Evolutionary conservation across 2,888 invertebrate species (phyloP), one percentile per base, ranked within the genome.

Genomic region (Ramazzottius varieornatus): DNA sequence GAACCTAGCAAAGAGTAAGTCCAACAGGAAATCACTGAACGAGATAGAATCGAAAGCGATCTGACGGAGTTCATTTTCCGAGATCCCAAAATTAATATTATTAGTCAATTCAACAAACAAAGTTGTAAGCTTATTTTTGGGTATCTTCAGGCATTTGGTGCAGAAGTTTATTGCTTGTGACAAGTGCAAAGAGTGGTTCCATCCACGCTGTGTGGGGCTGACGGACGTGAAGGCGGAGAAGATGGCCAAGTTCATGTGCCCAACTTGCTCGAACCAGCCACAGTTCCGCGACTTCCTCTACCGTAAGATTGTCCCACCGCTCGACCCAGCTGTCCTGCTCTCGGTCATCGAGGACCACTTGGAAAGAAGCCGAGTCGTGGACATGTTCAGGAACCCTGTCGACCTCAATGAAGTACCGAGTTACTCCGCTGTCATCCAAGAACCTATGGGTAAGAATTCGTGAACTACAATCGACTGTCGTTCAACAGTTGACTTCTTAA

Each of bases 301-400:
- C 20, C 40, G 40, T 40, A 20, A 40, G 20, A n/a, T n/a, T n/a
- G n/a, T n/a, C n/a, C n/a, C n/a, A n/a, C n/a, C n/a, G n/a, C n/a
- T n/a, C n/a, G n/a, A n/a, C n/a, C n/a, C n/a, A n/a, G n/a, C n/a
- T n/a, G n/a, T n/a, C n/a, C n/a, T n/a, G n/a, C n/a, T n/a, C n/a
- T 4, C 4, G 24, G 29, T 54, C 54, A 16, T 54, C 29, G 54
- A 8, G 20, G n/a, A 54, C 20, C n/a, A n/a, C n/a, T 68, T 73
- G 32, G 78, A 93, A 84, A 80, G 83, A 68, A 91, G 93, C 79
- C 92, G 92, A 79, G 91, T 87, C 79, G 89, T 93, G 29, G 92
- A 92, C 91, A 94, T 94, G 32, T 96, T 98, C 78, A 85, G 92
- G 83, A 88, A 92, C 79, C 91, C 94, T 33, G 94, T 96, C 8